Conservation (phyloP, 2,113 vertebrate genomes). For the Pygoscelis adeliae region DNA sequence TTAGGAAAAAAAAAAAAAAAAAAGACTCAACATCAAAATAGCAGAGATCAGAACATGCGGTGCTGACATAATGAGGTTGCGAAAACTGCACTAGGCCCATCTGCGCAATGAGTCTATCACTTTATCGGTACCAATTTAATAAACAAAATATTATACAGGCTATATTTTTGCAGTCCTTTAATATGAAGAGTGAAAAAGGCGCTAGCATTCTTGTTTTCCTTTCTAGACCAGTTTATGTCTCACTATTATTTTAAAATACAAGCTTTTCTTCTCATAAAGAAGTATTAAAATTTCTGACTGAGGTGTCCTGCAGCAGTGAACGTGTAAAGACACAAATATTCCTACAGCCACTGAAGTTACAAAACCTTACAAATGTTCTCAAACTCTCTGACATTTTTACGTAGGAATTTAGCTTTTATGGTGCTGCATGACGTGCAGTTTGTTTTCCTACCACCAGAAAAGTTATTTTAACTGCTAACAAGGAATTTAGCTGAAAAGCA, state of each 20-base stretch:
- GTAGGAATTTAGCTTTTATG: background rate
- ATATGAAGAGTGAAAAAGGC: background rate
- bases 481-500: background rate
- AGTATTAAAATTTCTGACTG: background rate
- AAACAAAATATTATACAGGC: background rate
- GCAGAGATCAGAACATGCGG: conserved; percentile 63
- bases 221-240: background rate
- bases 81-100: conserved; percentile 46
- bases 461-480: background rate
- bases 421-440: background rate
- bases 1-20: background rate
- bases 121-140: background rate
- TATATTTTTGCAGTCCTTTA: background rate
- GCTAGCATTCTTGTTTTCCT: background rate
- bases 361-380: background rate
- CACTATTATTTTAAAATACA: background rate
- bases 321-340: background rate
- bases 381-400: background rate
- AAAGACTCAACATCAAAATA: conserved; percentile 41
- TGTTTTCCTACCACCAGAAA: background rate
- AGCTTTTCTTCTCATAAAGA: background rate
- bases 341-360: background rate
- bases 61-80: conserved; percentile 61
- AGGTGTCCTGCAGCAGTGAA: background rate
- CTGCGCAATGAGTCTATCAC: conserved; percentile 36